Conservation (phyloP, 2,888 invertebrate species). For the Melitaea athalia region DNA sequence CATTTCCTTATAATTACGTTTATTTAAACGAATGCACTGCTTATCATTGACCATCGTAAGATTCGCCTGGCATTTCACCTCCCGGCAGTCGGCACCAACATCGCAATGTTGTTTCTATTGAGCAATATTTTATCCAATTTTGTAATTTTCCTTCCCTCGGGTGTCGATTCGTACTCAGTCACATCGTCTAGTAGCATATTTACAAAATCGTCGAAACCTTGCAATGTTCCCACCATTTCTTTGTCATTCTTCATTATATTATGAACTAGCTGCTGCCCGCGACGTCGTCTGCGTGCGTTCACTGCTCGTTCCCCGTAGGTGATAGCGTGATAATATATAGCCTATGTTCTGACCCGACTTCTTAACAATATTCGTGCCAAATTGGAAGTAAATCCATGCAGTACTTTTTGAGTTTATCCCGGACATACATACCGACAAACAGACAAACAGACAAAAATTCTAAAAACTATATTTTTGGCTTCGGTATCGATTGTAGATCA, state of each 20-base stretch:
- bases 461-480: no score
- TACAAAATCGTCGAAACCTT: conserved; percentile 99
- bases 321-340: no score
- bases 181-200: conserved; percentile 99
- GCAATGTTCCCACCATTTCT: conserved; percentile 98
- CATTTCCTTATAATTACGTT: conserved; percentile 13
- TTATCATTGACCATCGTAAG: conserved; percentile 64
- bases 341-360: no score
- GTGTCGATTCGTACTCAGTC: conserved; percentile 98
- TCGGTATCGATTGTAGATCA: no score
- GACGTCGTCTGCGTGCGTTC: no score
- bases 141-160: conserved; percentile 97
- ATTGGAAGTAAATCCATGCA: no score
- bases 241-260: conserved; percentile 99
- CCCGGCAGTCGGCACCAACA: conserved; percentile 87
- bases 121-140: conserved; percentile 98
- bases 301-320: no score
- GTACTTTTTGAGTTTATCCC: no score
- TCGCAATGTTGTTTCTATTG: conserved; percentile 99
- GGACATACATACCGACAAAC: no score
- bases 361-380: no score
- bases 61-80: conserved; percentile 77
- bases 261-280: no score
- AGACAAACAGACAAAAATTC: no score
- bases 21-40: neutral